A percentile compares a stretch with the other conserved stretches of the same genome.
Conservation (phyloP, 2,888 invertebrate genomes). For the Leucoma salicis region DNA sequence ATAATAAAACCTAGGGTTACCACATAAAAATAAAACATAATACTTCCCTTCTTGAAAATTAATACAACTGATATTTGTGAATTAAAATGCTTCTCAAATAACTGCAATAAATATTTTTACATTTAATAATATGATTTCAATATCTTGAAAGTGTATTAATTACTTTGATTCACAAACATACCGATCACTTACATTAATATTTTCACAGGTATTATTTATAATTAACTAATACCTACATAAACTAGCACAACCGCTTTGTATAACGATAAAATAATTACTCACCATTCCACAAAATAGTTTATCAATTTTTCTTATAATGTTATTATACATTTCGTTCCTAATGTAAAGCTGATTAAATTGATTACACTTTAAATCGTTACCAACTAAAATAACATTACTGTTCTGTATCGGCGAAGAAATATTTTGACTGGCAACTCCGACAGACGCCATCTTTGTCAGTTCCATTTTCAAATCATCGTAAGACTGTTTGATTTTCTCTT, state of each 20-base stretch:
- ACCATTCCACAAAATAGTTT: slow-evolving; percentile 72
- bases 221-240: neutral
- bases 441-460: slow-evolving; percentile 49
- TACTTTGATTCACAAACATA: too few relatives aligned
- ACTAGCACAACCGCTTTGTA: neutral
- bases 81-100: too few relatives aligned
- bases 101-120: too few relatives aligned
- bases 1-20: too few relatives aligned
- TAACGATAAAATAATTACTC: slow-evolving; percentile 37
- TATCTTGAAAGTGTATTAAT: too few relatives aligned
- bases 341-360: slow-evolving; percentile 58
- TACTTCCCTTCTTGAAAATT: too few relatives aligned
- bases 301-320: slow-evolving; percentile 70
- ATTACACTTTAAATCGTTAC: slow-evolving; percentile 57
- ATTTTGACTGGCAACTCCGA: slow-evolving; percentile 51
- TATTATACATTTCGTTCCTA: slow-evolving; percentile 68
- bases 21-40: too few relatives aligned
- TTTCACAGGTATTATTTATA: too few relatives aligned
- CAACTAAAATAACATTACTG: slow-evolving; percentile 62
- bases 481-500: slow-evolving; percentile 58
- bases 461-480: slow-evolving; percentile 62
- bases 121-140: too few relatives aligned
- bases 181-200: too few relatives aligned
- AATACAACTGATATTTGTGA: too few relatives aligned
- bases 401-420: slow-evolving; percentile 56